Evolutionary conservation across 2,797 vertebrate genomes (phyloP), one percentile per base, ranked within the genome.

Genomic region (Phataginus tetradactyla): DNA sequence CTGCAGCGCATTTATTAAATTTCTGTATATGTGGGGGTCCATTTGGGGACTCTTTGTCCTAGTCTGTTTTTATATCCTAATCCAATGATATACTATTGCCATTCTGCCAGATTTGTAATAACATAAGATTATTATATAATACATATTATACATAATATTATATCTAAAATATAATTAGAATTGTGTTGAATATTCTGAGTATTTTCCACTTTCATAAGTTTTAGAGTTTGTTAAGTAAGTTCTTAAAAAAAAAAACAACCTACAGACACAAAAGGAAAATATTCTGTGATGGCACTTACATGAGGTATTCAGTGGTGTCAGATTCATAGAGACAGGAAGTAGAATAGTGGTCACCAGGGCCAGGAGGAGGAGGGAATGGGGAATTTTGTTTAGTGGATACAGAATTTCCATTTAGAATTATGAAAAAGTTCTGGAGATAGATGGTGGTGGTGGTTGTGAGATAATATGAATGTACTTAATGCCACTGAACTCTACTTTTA

Each of bases 161-260:
- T 75, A 68, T 81, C 18, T 39, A 18, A 95, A 89, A 89, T 95
- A 53, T 37, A 86, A 77, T 59, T 92, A 83, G n/a, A 77, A 32
- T 61, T 39, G 7, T 85, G 11, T n/a, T 61, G 42, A 53, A 53
- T 87, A 9, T 79, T 68, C 79, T 85, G 63, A 13, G 45, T 66
- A n/a, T 53, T 90, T 88, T 64, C 12, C 12, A 61, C 7, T 78
- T 90, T 27, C 13, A 42, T 53, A 77, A 75, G 12, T 72, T 85
- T 91, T 81, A 18, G 29, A 64, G 27, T 83, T 94, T 90, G 25
- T 90, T 23, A 61, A 77, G 3, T 87, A 61, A 45, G 45, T 90
- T n/a, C n/a, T 77, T 4, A 88, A 37, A 74, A 74, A 71, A 34
- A 66, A 64, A 34, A 25, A 53, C 15, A 68, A 4, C 57, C 53